Evolutionary conservation across 2,797 vertebrate species (phyloP).

Genomic region (Myotis planiceps): DNA sequence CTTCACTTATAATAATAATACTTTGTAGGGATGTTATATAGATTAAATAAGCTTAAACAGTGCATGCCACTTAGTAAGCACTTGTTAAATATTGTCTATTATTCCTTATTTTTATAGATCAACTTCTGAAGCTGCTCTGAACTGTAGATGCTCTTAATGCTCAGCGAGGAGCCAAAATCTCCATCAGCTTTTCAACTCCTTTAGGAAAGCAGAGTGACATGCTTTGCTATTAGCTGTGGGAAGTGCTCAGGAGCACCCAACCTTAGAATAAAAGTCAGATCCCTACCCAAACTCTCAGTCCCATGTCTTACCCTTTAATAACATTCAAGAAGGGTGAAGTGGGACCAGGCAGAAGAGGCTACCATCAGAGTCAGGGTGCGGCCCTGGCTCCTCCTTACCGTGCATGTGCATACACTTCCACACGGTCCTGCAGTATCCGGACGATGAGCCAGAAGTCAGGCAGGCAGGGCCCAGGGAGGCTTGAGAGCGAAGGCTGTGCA

Average conservation of each 20-base stretch:
- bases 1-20: neutral
- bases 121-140: neutral
- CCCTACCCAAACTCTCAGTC: neutral
- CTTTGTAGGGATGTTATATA: neutral
- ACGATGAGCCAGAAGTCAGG: slow-evolving; percentile 98
- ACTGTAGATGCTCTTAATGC: neutral
- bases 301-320: neutral
- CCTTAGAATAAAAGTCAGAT: neutral
- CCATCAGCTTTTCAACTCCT: neutral
- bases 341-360: neutral
- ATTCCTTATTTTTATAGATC: neutral
- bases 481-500: slow-evolving; percentile 32
- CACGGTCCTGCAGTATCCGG: slow-evolving; percentile 94
- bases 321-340: neutral
- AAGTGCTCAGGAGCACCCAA: neutral
- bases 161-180: neutral
- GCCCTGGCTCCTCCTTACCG: slow-evolving; percentile 85
- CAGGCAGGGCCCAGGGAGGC: slow-evolving; percentile 80
- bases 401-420: slow-evolving; percentile 97
- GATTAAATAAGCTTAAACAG: neutral
- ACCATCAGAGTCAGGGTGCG: rapidly evolving
- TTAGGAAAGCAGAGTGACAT: neutral
- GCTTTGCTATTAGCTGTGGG: neutral
- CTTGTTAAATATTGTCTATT: neutral
- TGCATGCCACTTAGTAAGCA: neutral